phyloP scores from a whole-genome alignment of 1,140 invertebrate genomes.

The Microplitis mediator region DNA sequence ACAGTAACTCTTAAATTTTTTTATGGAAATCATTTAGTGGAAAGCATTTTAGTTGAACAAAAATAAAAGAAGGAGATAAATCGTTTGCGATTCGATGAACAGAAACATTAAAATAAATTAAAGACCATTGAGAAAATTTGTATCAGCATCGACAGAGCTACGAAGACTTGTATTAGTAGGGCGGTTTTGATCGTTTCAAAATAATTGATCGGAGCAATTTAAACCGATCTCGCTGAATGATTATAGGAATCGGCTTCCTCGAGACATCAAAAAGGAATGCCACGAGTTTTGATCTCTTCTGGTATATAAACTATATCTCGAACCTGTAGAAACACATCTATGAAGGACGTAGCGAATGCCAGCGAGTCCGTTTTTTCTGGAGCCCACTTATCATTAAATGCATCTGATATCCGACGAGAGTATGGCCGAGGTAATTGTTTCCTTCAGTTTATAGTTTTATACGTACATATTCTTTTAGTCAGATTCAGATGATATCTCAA shows the following conservation, averaged over 20 bases:
- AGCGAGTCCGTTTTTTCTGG: conserved; percentile 17
- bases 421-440: conserved; percentile 52
- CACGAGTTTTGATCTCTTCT: conserved; percentile 4
- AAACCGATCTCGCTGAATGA: conserved; percentile 24
- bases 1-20: no score
- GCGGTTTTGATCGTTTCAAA: neutral
- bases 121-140: conserved; percentile 1
- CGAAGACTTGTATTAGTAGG: neutral
- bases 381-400: conserved; percentile 51
- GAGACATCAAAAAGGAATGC: conserved; percentile 18
- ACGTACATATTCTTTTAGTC: conserved; percentile 28
- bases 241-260: conserved; percentile 19
- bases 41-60: neutral
- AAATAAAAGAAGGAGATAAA: neutral
- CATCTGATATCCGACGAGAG: conserved; percentile 36
- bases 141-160: neutral
- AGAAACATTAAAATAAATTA: neutral
- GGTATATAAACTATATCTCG: no score
- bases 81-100: neutral
- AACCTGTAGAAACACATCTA: no score
- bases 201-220: conserved; percentile 34
- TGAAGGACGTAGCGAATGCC: neutral
- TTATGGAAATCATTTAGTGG: no score
- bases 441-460: conserved; percentile 56
- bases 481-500: conserved; percentile 48